These are phyloP conservation scores for Stegophylla sp. DNA, from an alignment of 2,888 invertebrate species.

Conservation along the genomic window DNA sequence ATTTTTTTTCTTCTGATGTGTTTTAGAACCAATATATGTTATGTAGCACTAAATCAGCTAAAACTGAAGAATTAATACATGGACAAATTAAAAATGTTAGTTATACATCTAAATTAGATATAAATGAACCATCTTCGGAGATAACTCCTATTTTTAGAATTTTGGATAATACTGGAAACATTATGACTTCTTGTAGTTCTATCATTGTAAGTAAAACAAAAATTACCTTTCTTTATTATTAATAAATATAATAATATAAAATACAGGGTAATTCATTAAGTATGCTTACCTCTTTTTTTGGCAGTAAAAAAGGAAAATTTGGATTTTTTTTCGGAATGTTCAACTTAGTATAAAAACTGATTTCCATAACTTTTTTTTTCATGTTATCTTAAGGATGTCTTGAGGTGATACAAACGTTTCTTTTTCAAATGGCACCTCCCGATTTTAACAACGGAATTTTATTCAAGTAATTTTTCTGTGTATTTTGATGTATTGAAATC, in stretches of 20 bases:
- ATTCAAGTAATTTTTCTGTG: neutral
- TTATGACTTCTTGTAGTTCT: neutral
- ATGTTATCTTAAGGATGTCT: no score
- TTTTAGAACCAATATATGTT: slow-evolving; percentile 37
- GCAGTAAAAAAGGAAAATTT: no score
- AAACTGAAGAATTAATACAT: neutral
- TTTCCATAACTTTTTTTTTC: no score
- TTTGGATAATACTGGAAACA: slow-evolving; percentile 24
- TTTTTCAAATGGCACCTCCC: no score
- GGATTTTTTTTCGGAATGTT: no score
- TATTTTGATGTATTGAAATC: neutral
- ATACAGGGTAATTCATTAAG: no score
- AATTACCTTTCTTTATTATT: no score
- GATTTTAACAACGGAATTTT: no score
- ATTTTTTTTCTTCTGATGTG: neutral
- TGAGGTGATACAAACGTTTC: no score
- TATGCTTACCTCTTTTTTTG: no score
- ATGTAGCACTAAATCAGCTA: slow-evolving; percentile 5
- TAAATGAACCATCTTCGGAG: slow-evolving; percentile 29
- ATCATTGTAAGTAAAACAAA: slow-evolving; percentile 38
- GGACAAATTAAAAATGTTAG: slow-evolving; percentile 9
- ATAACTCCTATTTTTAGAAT: slow-evolving; percentile 39
- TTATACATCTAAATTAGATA: slow-evolving; percentile 28
- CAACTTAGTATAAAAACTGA: no score
- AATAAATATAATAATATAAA: no score